phyloP scores from a whole-genome alignment of 2,797 vertebrate species.

The Botia kubotai region DNA sequence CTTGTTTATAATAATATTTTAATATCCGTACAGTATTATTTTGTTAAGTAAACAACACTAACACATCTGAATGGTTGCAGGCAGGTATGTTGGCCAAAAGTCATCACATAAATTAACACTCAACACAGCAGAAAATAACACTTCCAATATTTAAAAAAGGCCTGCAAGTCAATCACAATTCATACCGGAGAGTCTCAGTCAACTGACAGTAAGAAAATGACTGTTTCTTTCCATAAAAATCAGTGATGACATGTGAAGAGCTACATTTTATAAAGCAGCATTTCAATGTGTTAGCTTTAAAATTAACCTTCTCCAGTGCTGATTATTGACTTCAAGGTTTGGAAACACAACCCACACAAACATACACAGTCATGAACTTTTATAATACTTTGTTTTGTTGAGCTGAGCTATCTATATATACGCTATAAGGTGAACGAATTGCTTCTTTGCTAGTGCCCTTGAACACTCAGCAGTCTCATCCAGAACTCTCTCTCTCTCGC shows the following conservation, averaged over 20 bases:
- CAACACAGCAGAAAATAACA: too few species aligned
- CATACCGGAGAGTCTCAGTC: too few species aligned
- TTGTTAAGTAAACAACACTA: background rate
- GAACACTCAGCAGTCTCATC: slow-evolving; percentile 47
- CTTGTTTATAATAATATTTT: background rate
- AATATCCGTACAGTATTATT: background rate
- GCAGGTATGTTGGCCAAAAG: too few species aligned
- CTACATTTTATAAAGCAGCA: too few species aligned
- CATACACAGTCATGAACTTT: slow-evolving; percentile 10
- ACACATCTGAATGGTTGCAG: too few species aligned
- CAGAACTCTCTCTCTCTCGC: slow-evolving; percentile 23
- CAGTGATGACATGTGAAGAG: too few species aligned
- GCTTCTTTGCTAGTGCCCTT: slow-evolving; percentile 45
- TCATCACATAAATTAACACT: too few species aligned
- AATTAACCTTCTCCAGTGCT: background rate
- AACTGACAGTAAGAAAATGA: too few species aligned
- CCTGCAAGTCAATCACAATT: too few species aligned
- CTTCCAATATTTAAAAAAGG: too few species aligned
- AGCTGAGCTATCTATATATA: slow-evolving; percentile 49
- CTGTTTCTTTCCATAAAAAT: too few species aligned
- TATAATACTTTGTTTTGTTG: slow-evolving; percentile 40
- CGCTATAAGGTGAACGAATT: slow-evolving; percentile 37
- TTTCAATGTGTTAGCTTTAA: background rate
- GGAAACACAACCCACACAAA: background rate
- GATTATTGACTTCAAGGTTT: background rate